These are phyloP conservation scores for Spea bombifrons DNA, from an alignment of 2,113 vertebrate genomes.

Conservation along the genomic window DNA sequence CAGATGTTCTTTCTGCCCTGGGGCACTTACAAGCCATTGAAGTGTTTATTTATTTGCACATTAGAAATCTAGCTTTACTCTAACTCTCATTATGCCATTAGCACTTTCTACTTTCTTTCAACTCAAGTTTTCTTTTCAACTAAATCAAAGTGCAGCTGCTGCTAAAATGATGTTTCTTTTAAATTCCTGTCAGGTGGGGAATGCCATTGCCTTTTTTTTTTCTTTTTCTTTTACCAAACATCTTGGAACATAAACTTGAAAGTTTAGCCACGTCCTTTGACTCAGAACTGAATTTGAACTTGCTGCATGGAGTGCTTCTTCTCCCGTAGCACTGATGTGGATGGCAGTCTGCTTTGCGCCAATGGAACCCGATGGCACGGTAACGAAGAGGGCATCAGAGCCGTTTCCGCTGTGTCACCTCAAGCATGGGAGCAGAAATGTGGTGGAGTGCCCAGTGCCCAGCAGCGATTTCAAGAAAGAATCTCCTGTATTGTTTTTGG, in stretches of 20 bases:
- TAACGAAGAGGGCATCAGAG: not conserved
- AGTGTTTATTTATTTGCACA: slow-evolving; percentile 41
- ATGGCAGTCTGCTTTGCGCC: too few relatives aligned
- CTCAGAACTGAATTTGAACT: slow-evolving; percentile 18
- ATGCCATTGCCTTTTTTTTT: slow-evolving; percentile 3
- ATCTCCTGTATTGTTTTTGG: too few relatives aligned
- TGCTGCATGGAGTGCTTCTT: not conserved
- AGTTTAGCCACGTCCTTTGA: slow-evolving; percentile 12
- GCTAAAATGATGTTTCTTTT: slow-evolving; percentile 27
- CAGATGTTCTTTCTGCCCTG: slow-evolving; percentile 36
- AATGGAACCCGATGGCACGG: not conserved
- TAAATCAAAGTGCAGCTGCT: slow-evolving; percentile 45
- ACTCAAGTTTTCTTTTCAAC: slow-evolving; percentile 36
- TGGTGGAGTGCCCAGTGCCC: too few relatives aligned
- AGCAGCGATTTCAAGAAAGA: too few relatives aligned
- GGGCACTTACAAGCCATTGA: slow-evolving; percentile 46
- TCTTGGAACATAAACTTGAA: slow-evolving; percentile 33
- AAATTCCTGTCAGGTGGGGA: slow-evolving; percentile 35
- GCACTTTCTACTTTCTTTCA: slow-evolving; percentile 44
- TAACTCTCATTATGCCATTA: slow-evolving; percentile 42
- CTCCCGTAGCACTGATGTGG: too few relatives aligned
- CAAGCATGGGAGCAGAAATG: not conserved
- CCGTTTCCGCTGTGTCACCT: not conserved
- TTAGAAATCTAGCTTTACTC: slow-evolving; percentile 37
- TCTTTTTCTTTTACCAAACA: not conserved